Base-by-base conservation (phyloP, 1,140 invertebrate species). In the Cydia strobilella region DNA sequence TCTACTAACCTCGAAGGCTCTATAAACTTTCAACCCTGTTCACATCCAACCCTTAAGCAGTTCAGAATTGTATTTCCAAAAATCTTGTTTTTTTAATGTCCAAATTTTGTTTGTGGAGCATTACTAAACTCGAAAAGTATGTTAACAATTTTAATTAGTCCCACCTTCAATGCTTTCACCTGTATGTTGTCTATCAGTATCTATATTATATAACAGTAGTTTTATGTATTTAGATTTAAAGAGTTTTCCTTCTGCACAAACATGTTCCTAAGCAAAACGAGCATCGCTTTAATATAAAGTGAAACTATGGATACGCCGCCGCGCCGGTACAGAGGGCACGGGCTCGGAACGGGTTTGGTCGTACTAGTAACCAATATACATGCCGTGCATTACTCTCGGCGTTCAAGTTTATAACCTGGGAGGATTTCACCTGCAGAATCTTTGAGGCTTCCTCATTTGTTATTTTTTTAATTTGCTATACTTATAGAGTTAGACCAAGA, bases 361-460 rank as follows among this genome's bases (percentile, higher is more conserved):
- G 54, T 59, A 59, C 54, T 59, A 59, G 54, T 59, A 59, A 59
- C 54, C 54, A 59, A 59, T 59, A 59, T 59, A 59, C 54, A 59
- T 59, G 54, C 54, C 20, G 54, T 59, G 54, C 54, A 59, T 59
- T 59, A 59, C 54, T 59, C 54, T 59, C 54, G 10, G 20, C 54
- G n/a, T 59, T 59, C 54, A 23, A 59, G 54, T 59, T 59, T 59
- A 54, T 54, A 59, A 59, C 18, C 48, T 51, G 48, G 20, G 54
- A 59, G 54, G 54, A 59, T 59, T 59, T 59, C 54, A 59, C 54
- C 54, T 59, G 54, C 54, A 59, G 20, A 10, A n/a, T 48, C 13
- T 54, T 20, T 54, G 15, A 54, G 51, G 51, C 15, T 54, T 54
- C 51, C 51, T 54, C n/a, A 18, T 54, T 54, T 12, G 9, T 23